phyloP scores from a whole-genome alignment of 1,140 invertebrate species.

The Carposina sasakii region DNA sequence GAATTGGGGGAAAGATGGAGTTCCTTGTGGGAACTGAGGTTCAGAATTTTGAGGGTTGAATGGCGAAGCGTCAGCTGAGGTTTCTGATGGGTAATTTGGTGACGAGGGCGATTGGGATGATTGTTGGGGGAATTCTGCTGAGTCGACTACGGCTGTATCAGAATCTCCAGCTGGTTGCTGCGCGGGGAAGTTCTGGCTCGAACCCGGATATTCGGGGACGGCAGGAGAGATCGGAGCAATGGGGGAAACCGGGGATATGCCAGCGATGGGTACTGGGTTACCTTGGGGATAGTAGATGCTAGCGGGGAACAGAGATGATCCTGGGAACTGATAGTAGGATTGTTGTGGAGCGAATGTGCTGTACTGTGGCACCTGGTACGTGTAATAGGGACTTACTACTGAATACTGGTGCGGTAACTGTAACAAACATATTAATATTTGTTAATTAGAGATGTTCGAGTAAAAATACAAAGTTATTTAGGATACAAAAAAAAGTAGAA shows the following conservation, averaged over 20 bases:
- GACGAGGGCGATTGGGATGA: too few relatives aligned
- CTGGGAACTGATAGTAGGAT: not conserved
- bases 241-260: constrained; percentile 4
- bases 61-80: not conserved
- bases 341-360: constrained; percentile 22
- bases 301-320: not conserved
- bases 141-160: constrained; percentile 54
- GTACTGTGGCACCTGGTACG: constrained; percentile 38
- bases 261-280: constrained; percentile 2
- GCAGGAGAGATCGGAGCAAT: not conserved
- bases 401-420: constrained; percentile 39
- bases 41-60: not conserved
- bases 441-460: too few relatives aligned
- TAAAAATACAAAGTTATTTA: too few relatives aligned
- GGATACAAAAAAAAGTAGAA: too few relatives aligned
- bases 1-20: constrained; percentile 5
- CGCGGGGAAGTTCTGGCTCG: constrained; percentile 8
- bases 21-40: constrained; percentile 13
- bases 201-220: not conserved
- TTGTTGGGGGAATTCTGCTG: constrained; percentile 39
- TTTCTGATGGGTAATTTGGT: constrained; percentile 10
- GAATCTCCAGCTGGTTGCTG: constrained; percentile 42
- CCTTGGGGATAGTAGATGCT: constrained; percentile 12
- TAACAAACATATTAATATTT: constrained; percentile 17
- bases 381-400: constrained; percentile 35